phyloP scores from a whole-genome alignment of 2,797 vertebrate species.

The Aphelocoma californica region DNA sequence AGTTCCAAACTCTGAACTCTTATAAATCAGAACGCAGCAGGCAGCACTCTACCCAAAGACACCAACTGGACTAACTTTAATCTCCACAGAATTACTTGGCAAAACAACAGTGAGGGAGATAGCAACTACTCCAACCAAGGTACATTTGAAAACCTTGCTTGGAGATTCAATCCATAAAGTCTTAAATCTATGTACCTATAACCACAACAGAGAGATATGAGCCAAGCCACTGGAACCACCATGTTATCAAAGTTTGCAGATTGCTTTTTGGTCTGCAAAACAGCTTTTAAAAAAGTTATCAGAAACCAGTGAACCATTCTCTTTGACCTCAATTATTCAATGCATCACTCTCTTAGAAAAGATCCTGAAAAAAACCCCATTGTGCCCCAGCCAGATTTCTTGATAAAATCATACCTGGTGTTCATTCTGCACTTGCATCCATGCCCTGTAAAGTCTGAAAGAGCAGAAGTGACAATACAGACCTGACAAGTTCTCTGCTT shows the following conservation, averaged over 20 bases:
- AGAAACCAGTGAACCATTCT: constrained; percentile 65
- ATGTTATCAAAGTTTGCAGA: constrained; percentile 60
- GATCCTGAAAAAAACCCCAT: constrained; percentile 8
- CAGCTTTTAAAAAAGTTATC: constrained; percentile 66
- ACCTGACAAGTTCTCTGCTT: constrained; percentile 37
- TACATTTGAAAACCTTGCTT: background rate
- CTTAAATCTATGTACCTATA: background rate
- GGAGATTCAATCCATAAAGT: background rate
- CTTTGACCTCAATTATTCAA: constrained; percentile 67
- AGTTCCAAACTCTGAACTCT: background rate
- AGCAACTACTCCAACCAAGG: background rate
- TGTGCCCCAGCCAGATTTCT: constrained; percentile 31
- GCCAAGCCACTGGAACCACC: constrained; percentile 18
- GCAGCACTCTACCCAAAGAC: background rate
- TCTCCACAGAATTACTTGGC: background rate
- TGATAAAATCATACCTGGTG: constrained; percentile 56
- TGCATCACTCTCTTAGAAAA: constrained; percentile 62
- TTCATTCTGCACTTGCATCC: constrained; percentile 28
- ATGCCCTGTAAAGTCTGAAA: background rate
- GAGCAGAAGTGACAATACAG: constrained; percentile 39
- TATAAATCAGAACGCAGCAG: background rate
- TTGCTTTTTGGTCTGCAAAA: constrained; percentile 61
- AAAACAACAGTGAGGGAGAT: background rate
- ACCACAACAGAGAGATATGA: background rate
- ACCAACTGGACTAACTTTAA: background rate